Evolutionary conservation across 2,113 vertebrate species (phyloP).

Genomic region (Salvator merianae): DNA sequence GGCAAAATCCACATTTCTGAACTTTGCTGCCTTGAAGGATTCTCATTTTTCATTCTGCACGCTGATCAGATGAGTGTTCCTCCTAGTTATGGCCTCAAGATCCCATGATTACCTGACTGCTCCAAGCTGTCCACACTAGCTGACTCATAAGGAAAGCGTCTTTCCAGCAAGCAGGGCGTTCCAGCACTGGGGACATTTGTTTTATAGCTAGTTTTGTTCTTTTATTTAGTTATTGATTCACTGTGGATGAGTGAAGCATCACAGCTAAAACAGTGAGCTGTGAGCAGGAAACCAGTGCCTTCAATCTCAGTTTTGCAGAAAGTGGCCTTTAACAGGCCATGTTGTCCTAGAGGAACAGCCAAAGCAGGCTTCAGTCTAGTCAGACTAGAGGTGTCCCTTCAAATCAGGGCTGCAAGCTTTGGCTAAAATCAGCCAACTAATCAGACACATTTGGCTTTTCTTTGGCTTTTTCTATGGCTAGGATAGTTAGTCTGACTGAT

Average conservation of each 20-base stretch:
- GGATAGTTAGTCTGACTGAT: too few species aligned
- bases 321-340: background rate
- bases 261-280: background rate
- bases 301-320: background rate
- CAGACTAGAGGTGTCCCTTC: too few species aligned
- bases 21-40: background rate
- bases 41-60: background rate
- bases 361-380: too few species aligned
- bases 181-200: background rate
- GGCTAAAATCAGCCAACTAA: too few species aligned
- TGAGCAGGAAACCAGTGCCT: background rate
- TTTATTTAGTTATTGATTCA: background rate
- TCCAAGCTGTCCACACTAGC: background rate
- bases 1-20: background rate
- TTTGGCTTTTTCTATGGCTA: too few species aligned
- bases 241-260: background rate
- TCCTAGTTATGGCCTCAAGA: background rate
- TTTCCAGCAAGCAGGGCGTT: background rate
- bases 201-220: background rate
- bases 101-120: background rate
- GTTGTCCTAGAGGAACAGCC: too few species aligned
- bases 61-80: too few species aligned
- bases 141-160: background rate
- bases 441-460: too few species aligned
- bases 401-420: too few species aligned